A percentile compares a stretch with the other conserved stretches of the same genome.
phyloP scores from a whole-genome alignment of 2,113 vertebrate genomes.

The Osmerus mordax region DNA sequence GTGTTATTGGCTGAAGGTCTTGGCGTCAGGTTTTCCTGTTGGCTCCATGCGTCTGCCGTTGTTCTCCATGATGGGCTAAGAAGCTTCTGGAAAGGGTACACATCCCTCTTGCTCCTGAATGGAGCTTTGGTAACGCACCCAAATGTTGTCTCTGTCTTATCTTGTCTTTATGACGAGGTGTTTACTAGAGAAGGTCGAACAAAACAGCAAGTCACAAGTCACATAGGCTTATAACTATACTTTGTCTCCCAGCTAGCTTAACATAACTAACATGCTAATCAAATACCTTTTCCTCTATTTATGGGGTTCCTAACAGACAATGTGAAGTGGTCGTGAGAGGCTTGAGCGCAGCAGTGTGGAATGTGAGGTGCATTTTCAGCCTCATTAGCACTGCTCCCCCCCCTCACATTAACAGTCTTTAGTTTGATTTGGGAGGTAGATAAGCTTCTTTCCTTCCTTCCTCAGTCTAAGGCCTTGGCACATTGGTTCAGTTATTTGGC shows the following conservation, averaged over 20 bases:
- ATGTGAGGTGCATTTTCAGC: constrained; percentile 54
- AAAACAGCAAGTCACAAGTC: too few relatives aligned
- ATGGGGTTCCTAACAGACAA: constrained; percentile 26
- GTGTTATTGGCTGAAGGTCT: constrained; percentile 43
- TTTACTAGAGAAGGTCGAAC: too few relatives aligned
- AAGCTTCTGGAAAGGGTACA: not conserved
- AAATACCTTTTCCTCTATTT: not conserved
- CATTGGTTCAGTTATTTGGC: constrained; percentile 58
- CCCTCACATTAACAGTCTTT: constrained; percentile 17
- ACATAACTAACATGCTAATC: not conserved
- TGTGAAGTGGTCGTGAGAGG: constrained; percentile 29
- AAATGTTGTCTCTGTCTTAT: not conserved
- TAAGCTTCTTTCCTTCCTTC: constrained; percentile 46
- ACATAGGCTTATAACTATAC: too few relatives aligned
- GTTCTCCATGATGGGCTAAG: constrained; percentile 59
- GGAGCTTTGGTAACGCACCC: constrained; percentile 13
- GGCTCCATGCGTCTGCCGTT: constrained; percentile 41
- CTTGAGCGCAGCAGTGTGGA: constrained; percentile 37
- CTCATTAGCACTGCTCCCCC: constrained; percentile 58
- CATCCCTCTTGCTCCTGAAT: constrained; percentile 55
- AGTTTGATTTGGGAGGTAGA: constrained; percentile 53
- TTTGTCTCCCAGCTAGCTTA: too few relatives aligned
- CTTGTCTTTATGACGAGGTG: not conserved
- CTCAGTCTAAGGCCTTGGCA: constrained; percentile 47
- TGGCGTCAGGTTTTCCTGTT: constrained; percentile 29